Evolutionary conservation across 2,797 vertebrate species (phyloP).

Genomic region (Trematomus bernacchii): DNA sequence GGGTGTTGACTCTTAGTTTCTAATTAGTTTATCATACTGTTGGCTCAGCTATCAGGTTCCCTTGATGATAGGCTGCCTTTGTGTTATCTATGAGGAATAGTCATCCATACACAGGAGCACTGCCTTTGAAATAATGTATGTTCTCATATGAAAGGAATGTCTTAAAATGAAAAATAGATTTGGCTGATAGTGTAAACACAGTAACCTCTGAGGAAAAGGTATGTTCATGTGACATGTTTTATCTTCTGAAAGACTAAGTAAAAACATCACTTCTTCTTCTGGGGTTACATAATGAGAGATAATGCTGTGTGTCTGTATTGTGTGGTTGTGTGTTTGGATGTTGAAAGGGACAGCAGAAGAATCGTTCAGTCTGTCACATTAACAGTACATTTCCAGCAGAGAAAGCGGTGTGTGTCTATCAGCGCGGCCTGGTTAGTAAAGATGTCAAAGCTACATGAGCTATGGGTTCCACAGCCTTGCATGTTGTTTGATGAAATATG

Average conservation of each 20-base stretch:
- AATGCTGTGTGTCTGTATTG: not conserved
- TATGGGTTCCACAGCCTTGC: conserved; percentile 47
- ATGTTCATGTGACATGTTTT: conserved; percentile 27
- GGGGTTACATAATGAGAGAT: not conserved
- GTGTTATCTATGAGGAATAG: conserved; percentile 8
- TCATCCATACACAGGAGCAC: not conserved
- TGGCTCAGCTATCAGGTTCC: not conserved
- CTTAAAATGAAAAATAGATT: not conserved
- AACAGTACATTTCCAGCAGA: conserved; percentile 35
- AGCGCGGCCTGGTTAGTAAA: conserved; percentile 58
- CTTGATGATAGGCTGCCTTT: conserved; percentile 5
- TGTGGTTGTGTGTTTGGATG: conserved; percentile 16
- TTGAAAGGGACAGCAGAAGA: conserved; percentile 8
- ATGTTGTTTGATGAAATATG: conserved; percentile 77
- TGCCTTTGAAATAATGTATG: not conserved
- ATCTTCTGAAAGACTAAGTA: conserved; percentile 6
- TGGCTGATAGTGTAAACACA: not conserved
- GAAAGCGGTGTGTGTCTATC: conserved; percentile 40
- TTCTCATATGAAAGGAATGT: not conserved
- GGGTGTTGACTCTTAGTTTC: not conserved
- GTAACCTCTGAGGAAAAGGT: conserved; percentile 1
- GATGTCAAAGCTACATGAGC: conserved; percentile 66
- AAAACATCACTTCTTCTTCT: not conserved
- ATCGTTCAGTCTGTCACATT: conserved; percentile 27
- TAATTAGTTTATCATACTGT: not conserved